These are phyloP conservation scores for Diadegma fenestrale DNA, from an alignment of 2,888 invertebrate genomes.

Conservation along the genomic window DNA sequence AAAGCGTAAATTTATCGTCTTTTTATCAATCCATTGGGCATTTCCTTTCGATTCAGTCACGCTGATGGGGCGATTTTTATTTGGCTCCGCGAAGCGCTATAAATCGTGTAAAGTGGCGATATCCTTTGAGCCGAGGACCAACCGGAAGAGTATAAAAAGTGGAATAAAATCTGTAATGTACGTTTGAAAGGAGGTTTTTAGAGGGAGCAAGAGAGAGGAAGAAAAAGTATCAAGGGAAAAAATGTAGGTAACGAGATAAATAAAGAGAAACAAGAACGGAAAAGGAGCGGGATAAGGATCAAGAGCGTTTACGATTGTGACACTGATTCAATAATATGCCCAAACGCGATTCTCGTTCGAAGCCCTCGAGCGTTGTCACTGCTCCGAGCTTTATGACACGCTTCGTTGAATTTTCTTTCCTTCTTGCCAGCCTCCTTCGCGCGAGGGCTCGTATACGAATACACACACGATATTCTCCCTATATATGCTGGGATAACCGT, in stretches of 20 bases:
- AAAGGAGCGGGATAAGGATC: conserved; percentile 4
- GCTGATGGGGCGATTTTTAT: neutral
- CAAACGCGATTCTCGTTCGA: conserved; percentile 30
- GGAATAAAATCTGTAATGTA: conserved; percentile 22
- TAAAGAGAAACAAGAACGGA: neutral
- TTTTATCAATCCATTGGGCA: neutral
- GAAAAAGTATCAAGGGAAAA: neutral
- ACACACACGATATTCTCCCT: neutral
- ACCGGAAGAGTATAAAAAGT: neutral
- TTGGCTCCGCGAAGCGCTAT: conserved; percentile 3
- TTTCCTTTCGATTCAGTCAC: neutral
- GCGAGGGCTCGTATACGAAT: neutral
- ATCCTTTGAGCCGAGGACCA: conserved; percentile 17
- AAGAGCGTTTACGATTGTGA: conserved; percentile 30
- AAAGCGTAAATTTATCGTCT: conserved; percentile 1
- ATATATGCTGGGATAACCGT: conserved; percentile 9
- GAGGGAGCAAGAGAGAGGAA: neutral
- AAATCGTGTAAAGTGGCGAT: conserved; percentile 8
- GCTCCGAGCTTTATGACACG: conserved; percentile 14
- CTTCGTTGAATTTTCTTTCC: conserved; percentile 30
- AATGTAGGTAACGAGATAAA: neutral
- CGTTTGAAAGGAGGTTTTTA: neutral
- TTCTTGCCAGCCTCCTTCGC: neutral
- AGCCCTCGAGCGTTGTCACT: conserved; percentile 23
- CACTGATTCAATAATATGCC: conserved; percentile 54